Evolutionary conservation across 1,140 invertebrate species (phyloP).

Genomic region (Nebria ingens): DNA sequence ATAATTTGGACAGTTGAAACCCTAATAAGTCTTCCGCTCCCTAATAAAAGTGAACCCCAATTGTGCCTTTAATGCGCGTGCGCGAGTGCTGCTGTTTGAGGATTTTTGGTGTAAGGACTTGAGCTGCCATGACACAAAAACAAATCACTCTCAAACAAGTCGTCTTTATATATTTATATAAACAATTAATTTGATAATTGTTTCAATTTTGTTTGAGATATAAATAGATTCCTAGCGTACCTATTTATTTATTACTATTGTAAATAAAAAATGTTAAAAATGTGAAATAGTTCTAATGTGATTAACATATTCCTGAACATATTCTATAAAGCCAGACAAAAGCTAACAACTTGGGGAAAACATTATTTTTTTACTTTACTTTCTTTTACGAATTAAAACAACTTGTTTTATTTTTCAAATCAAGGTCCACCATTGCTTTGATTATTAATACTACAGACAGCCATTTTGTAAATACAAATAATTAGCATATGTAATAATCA

Average conservation of each 20-base stretch:
- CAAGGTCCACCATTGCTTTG: no score
- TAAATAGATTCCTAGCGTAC: neutral
- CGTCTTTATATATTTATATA: neutral
- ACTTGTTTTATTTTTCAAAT: no score
- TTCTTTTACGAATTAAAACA: no score
- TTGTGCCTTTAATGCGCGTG: neutral
- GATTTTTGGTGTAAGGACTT: neutral
- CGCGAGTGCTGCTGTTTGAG: neutral
- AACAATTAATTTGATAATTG: neutral
- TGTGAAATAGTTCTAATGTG: no score
- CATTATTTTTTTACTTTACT: no score
- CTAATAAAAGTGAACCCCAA: neutral
- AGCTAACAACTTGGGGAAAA: no score
- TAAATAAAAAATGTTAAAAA: slow-evolving; percentile 1
- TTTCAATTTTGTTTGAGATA: neutral
- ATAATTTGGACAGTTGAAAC: no score
- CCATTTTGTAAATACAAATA: no score
- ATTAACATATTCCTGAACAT: no score
- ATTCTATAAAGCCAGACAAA: no score
- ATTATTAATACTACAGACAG: no score
- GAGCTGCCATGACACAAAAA: neutral
- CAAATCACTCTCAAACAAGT: neutral
- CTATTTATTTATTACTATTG: neutral
- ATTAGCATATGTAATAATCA: no score
- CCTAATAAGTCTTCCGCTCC: neutral